Percentiles rank a stretch among this genome's conserved stretches.
Conservation (phyloP, 2,113 vertebrate species). For the Ascaphus truei region DNA sequence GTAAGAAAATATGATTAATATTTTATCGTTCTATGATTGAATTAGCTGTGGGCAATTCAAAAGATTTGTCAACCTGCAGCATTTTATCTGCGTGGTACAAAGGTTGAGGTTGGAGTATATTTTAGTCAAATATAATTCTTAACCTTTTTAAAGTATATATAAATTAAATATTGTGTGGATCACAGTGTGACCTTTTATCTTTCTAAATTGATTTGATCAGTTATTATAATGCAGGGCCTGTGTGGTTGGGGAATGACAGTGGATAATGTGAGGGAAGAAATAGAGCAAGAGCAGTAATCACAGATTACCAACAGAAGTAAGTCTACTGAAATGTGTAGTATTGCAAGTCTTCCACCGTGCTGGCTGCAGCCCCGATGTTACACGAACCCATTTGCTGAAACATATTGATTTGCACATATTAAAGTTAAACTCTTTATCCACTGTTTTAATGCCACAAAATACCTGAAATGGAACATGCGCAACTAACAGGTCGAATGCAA, state of each 20-base stretch:
- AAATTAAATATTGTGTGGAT: conserved; percentile 46
- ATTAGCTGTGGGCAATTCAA: conserved; percentile 32
- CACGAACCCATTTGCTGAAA: too few species aligned
- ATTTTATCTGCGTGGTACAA: not conserved
- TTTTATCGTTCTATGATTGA: conserved; percentile 14
- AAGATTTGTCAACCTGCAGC: not conserved
- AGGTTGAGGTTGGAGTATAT: not conserved
- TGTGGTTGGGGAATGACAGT: conserved; percentile 47
- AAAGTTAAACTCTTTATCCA: too few species aligned
- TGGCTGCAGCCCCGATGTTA: too few species aligned
- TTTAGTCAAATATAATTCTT: conserved; percentile 25
- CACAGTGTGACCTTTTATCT: conserved; percentile 41
- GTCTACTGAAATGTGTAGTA: too few species aligned
- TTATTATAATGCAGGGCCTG: conserved; percentile 44
- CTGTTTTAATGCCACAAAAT: too few species aligned
- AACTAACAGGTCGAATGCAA: too few species aligned
- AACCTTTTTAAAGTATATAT: conserved; percentile 47
- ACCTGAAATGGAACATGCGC: too few species aligned
- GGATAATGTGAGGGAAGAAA: conserved; percentile 40
- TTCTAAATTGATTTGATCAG: conserved; percentile 52
- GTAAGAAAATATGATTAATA: conserved; percentile 21
- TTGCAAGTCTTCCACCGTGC: too few species aligned
- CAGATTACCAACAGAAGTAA: too few species aligned
- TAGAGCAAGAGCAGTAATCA: not conserved
- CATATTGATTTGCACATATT: too few species aligned